Base-by-base conservation (phyloP, 2,113 vertebrate species). In the Bettongia penicillata region DNA sequence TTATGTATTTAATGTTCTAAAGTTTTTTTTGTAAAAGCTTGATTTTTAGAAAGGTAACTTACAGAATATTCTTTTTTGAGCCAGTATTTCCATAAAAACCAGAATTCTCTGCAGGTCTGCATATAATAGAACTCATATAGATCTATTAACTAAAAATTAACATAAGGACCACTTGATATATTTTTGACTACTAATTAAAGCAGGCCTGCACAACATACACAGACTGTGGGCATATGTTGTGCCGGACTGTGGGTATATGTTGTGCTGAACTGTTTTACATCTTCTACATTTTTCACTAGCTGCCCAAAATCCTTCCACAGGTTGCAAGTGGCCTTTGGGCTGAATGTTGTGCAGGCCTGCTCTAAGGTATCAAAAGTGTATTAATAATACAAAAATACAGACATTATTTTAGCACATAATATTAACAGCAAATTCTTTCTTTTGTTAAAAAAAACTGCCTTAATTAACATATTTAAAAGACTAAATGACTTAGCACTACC, bases 351-450 rank as follows among this genome's bases (percentile, higher is more conserved):
- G 51, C 51, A 51, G 51, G 9, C 51, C 9, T 51, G 51, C 51
- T 51, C 31, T 68, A 68, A 37, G 31, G 31, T 77, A 77, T 77
- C 31, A 84, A 84, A 68, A 84, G n/a, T 77, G 37, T 68, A 77
- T n/a, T n/a, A 84, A 84, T 43, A 23, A 43, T 43, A 43, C 7
- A n/a, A 84, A 68, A 84, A 84, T 43, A 19, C 8, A 84, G 6
- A 84, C n/a, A 43, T 77, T 43, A 77, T 84, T 84, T 84, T 84
- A 84, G n/a, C 14, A 84, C 12, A 16, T 77, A 77, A 68, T 77
- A n/a, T 84, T 84, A 84, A 84, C 6, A 84, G n/a, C n/a, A 84
- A 84, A 37, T 31, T 93, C 8, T 97, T 96, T 53, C 53, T 96
- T 92, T 96, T 9, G 95, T 0, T 57, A 25, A 92, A 52, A 52